Evolutionary conservation across 2,113 vertebrate species (phyloP).

Genomic region (Dolichotis patagonum): DNA sequence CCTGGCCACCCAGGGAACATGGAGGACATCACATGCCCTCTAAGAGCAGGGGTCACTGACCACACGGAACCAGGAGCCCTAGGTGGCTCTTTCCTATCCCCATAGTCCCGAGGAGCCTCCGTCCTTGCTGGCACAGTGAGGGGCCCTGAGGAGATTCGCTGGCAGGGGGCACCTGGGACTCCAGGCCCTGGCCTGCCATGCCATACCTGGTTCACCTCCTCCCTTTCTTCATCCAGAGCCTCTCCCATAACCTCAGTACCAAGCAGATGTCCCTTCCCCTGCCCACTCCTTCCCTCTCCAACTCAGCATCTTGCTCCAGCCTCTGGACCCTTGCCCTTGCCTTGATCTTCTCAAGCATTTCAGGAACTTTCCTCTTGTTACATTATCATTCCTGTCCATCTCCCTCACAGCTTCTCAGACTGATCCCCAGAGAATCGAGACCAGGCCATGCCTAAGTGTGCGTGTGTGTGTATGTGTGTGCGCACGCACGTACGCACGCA

Average conservation of each 20-base stretch:
- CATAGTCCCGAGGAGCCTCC: background rate
- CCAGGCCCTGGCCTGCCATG: background rate
- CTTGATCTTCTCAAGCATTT: slow-evolving; percentile 14
- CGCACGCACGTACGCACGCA: background rate
- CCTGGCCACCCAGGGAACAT: background rate
- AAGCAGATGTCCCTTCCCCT: background rate
- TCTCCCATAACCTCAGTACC: background rate
- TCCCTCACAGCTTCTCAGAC: background rate
- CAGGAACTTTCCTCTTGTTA: background rate
- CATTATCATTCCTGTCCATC: background rate
- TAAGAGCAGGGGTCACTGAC: background rate
- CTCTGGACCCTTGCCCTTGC: background rate
- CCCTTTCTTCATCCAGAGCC: background rate
- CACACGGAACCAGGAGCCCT: background rate
- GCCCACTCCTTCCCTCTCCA: background rate
- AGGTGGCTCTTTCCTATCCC: background rate
- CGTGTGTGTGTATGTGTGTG: too few relatives aligned
- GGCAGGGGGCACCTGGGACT: background rate
- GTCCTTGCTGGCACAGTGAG: background rate
- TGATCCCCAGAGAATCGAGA: background rate
- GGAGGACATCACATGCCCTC: background rate
- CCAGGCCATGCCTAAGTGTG: background rate
- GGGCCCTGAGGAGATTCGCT: background rate
- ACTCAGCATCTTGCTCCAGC: background rate
- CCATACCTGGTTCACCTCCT: background rate